These are phyloP conservation scores for Alcis repandata DNA, from an alignment of 2,888 invertebrate genomes.

Conservation along the genomic window DNA sequence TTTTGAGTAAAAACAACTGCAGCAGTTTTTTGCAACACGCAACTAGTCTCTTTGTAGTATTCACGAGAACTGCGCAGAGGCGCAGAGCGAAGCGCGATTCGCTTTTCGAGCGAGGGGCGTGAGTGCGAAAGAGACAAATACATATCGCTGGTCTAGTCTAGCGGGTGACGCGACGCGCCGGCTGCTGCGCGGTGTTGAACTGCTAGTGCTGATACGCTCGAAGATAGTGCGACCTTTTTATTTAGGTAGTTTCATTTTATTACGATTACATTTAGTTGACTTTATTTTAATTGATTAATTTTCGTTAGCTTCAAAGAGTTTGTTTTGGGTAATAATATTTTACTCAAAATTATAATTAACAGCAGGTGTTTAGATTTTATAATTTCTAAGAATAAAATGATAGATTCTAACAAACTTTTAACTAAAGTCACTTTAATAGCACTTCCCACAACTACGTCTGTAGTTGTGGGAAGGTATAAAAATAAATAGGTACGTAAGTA, in stretches of 20 bases:
- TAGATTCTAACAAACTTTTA: too few species aligned
- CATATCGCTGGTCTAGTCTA: slow-evolving; percentile 13
- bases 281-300: background rate
- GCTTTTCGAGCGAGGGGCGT: background rate
- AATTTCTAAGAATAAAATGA: too few species aligned
- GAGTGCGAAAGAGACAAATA: slow-evolving; percentile 15
- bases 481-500: too few species aligned
- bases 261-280: background rate
- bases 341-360: too few species aligned
- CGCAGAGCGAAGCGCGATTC: background rate
- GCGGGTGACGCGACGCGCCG: slow-evolving; percentile 27
- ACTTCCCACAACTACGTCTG: too few species aligned
- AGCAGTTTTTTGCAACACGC: too few species aligned
- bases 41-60: background rate
- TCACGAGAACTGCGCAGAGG: slow-evolving; percentile 17
- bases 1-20: too few species aligned
- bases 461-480: too few species aligned
- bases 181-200: background rate
- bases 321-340: too few species aligned
- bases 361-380: too few species aligned
- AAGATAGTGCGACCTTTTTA: slow-evolving; percentile 20
- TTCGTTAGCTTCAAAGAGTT: too few species aligned
- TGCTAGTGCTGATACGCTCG: slow-evolving; percentile 1
- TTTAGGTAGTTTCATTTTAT: background rate
- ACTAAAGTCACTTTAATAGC: too few species aligned